phyloP scores from a whole-genome alignment of 2,888 invertebrate genomes.

The Elegia similella region DNA sequence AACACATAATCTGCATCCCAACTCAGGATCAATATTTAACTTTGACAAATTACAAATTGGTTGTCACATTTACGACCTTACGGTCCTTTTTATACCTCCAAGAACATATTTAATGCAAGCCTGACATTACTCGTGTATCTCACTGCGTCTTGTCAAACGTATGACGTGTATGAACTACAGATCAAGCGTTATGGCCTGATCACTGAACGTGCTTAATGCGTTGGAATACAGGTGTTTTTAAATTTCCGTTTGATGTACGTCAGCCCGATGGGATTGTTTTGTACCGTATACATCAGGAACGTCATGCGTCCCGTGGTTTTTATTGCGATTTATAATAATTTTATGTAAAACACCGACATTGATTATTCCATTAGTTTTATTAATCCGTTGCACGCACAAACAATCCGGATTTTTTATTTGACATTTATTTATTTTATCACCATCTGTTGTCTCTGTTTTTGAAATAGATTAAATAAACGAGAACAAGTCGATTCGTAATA shows the following conservation, averaged over 20 bases:
- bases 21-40: neutral
- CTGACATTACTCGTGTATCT: neutral
- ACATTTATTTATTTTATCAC: neutral
- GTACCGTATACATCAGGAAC: constrained; percentile 8
- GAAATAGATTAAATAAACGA: neutral
- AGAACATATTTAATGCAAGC: neutral
- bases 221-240: neutral
- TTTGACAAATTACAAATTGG: constrained; percentile 1
- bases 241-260: neutral
- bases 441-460: neutral
- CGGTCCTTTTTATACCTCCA: neutral
- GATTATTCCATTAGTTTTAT: constrained; percentile 17
- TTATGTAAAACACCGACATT: constrained; percentile 15
- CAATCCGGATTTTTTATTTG: constrained; percentile 3
- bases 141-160: neutral
- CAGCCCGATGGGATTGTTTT: constrained; percentile 8
- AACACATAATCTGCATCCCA: neutral
- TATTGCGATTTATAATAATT: constrained; percentile 18
- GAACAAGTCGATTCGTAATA: neutral
- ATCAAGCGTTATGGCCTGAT: neutral
- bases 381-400: constrained; percentile 7
- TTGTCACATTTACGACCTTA: neutral
- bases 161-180: neutral
- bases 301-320: constrained; percentile 17
- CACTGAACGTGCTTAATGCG: neutral